A percentile compares a stretch with the other conserved stretches of the same genome.
phyloP scores from a whole-genome alignment of 2,113 vertebrate genomes.

The Bubo bubo region DNA sequence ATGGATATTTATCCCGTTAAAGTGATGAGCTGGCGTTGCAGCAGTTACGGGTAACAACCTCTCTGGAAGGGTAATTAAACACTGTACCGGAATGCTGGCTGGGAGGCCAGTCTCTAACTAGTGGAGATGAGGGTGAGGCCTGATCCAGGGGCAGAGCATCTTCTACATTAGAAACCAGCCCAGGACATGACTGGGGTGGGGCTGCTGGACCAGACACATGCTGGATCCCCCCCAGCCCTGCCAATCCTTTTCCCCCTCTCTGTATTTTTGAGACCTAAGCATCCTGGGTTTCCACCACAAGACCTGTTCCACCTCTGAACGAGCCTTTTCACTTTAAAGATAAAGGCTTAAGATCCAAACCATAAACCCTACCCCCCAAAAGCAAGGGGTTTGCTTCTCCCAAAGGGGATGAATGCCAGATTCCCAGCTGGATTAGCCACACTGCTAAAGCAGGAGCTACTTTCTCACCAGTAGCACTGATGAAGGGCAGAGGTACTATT shows the following conservation, averaged over 20 bases:
- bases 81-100: not conserved
- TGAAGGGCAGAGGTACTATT: not conserved
- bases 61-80: not conserved
- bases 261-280: not conserved
- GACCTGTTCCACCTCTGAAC: not conserved
- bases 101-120: not conserved
- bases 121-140: not conserved
- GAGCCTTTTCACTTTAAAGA: not conserved
- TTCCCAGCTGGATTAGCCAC: not conserved
- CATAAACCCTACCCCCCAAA: not conserved
- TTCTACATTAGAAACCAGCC: fast-evolving
- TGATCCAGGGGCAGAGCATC: not conserved
- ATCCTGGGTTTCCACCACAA: not conserved
- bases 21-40: not conserved
- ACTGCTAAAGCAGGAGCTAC: fast-evolving
- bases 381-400: not conserved
- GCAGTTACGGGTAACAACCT: not conserved
- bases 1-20: not conserved
- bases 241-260: not conserved
- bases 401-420: fast-evolving
- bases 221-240: not conserved
- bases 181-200: not conserved
- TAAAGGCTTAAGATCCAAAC: not conserved
- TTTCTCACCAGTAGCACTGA: not conserved
- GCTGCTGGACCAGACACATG: not conserved